Conservation (phyloP, 35 echinoderm and acorn worm genomes). For the Lytechinus variegatus region DNA sequence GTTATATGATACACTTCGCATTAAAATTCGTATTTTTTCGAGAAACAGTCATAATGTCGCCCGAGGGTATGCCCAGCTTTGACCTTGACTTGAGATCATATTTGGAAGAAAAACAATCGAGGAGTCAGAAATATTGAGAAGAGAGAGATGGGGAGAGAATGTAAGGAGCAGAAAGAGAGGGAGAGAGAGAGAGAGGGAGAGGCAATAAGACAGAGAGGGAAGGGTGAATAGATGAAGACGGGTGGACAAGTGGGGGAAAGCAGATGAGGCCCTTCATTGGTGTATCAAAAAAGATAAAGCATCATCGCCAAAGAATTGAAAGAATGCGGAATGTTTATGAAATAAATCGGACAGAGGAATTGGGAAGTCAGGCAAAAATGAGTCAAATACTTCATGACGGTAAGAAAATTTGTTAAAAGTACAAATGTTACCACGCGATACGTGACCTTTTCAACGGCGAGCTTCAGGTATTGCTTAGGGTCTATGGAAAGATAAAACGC, state of each 20-base stretch:
- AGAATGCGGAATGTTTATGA: slow-evolving; percentile 11
- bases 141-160: background rate
- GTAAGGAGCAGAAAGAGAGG: background rate
- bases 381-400: background rate
- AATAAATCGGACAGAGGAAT: slow-evolving; percentile 1
- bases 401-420: background rate
- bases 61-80: background rate
- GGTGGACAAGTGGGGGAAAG: no score
- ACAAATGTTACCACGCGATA: background rate
- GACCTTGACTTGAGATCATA: background rate
- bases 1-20: background rate
- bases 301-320: background rate
- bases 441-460: background rate
- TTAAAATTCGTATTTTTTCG: background rate
- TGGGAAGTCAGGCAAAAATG: slow-evolving; percentile 1
- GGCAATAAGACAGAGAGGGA: no score
- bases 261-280: no score
- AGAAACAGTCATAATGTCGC: slow-evolving; percentile 11
- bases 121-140: background rate
- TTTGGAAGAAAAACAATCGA: background rate
- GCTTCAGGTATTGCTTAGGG: background rate
- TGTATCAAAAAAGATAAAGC: background rate
- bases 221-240: no score
- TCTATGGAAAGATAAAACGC: no score
- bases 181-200: background rate